phyloP scores from a whole-genome alignment of 2,888 invertebrate genomes.

The Perithous albicinctus region DNA sequence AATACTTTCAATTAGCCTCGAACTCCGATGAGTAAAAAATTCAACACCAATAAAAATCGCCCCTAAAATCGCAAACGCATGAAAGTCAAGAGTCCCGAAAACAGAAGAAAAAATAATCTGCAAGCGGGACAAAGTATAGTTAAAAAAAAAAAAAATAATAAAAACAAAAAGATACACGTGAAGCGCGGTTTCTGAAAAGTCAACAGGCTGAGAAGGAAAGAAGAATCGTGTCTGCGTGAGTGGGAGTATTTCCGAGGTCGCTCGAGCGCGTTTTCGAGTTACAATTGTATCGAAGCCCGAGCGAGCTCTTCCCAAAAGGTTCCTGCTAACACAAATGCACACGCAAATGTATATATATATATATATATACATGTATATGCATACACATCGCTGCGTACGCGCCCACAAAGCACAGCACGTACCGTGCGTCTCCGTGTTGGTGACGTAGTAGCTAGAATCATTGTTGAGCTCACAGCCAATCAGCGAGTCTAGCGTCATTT shows the following conservation, averaged over 20 bases:
- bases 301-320: conserved; percentile 31
- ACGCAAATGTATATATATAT: background rate
- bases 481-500: background rate
- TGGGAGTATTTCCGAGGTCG: conserved; percentile 11
- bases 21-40: no score
- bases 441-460: background rate
- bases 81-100: background rate
- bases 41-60: background rate
- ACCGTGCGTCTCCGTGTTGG: background rate
- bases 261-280: background rate
- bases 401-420: background rate
- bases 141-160: background rate
- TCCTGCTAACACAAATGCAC: no score
- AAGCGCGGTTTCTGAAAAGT: conserved; percentile 9
- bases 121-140: background rate
- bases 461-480: background rate
- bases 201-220: conserved; percentile 19
- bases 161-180: background rate
- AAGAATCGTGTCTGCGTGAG: conserved; percentile 8
- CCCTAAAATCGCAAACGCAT: background rate
- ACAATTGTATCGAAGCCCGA: conserved; percentile 12
- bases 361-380: conserved; percentile 1
- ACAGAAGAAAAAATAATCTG: background rate
- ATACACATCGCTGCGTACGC: background rate
- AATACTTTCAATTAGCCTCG: no score